phyloP scores from a whole-genome alignment of 2,113 vertebrate species.

The Triplophysa siluroides region DNA sequence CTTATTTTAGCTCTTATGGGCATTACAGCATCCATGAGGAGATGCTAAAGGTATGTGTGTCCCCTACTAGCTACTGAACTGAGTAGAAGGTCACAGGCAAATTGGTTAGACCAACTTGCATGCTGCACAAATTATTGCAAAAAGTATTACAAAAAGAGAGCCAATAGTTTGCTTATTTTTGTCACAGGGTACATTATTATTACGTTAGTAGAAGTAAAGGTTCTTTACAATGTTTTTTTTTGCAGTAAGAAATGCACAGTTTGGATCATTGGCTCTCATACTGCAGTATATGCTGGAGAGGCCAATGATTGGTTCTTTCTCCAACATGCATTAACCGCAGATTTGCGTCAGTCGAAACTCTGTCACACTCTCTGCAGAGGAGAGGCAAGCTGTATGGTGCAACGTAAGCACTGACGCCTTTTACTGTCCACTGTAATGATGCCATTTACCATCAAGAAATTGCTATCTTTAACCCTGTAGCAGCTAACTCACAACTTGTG shows the following conservation, averaged over 20 bases:
- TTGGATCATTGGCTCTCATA: conserved; percentile 39
- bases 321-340: conserved; percentile 62
- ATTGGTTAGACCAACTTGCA: not conserved
- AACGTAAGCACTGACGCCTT: conserved; percentile 43
- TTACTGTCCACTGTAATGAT: conserved; percentile 16
- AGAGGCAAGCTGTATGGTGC: conserved; percentile 37
- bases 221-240: no score
- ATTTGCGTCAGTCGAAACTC: conserved; percentile 64
- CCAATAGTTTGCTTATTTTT: not conserved
- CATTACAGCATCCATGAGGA: conserved; percentile 95
- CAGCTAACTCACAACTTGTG: not conserved
- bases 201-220: no score
- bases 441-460: conserved; percentile 10
- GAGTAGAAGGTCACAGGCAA: conserved; percentile 1
- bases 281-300: conserved; percentile 43
- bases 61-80: not conserved
- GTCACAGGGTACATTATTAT: not conserved
- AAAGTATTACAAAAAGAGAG: not conserved
- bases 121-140: not conserved
- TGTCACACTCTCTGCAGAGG: conserved; percentile 46
- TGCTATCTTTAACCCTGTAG: not conserved
- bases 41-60: conserved; percentile 92
- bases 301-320: conserved; percentile 64
- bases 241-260: conserved; percentile 26
- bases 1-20: conserved; percentile 96